phyloP scores from a whole-genome alignment of 2,113 vertebrate genomes.

The Ploceus nigricollis region DNA sequence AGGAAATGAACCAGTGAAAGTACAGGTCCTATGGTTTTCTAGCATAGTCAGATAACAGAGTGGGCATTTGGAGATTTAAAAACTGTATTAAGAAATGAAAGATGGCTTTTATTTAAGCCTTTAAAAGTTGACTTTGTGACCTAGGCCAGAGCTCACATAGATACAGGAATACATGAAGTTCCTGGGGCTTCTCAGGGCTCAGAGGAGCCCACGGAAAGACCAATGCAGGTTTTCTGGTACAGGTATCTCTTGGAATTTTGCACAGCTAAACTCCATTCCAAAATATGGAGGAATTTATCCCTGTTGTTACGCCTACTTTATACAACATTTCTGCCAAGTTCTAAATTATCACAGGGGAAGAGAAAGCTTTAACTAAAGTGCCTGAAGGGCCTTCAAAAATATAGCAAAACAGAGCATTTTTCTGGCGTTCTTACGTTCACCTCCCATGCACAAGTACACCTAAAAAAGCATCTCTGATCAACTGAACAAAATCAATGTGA shows the following conservation, averaged over 20 bases:
- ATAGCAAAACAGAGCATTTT: neutral
- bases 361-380: neutral
- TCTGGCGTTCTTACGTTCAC: neutral
- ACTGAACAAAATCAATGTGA: neutral
- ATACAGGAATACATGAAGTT: neutral
- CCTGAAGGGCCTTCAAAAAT: neutral
- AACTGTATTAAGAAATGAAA: neutral
- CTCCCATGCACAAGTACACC: neutral
- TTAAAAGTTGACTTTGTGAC: neutral
- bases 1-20: slow-evolving; percentile 9
- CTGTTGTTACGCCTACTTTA: neutral
- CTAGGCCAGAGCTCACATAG: neutral
- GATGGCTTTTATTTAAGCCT: neutral
- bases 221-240: neutral
- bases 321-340: neutral
- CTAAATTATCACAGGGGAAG: neutral
- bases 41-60: neutral
- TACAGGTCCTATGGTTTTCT: neutral
- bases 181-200: neutral
- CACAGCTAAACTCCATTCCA: neutral
- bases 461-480: neutral
- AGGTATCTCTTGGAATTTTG: neutral
- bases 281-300: neutral
- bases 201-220: neutral
- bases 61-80: neutral